Evolutionary conservation across 1,140 invertebrate genomes (phyloP), one percentile per base, ranked within the genome.

Genomic region (Phthorimaea operculella): DNA sequence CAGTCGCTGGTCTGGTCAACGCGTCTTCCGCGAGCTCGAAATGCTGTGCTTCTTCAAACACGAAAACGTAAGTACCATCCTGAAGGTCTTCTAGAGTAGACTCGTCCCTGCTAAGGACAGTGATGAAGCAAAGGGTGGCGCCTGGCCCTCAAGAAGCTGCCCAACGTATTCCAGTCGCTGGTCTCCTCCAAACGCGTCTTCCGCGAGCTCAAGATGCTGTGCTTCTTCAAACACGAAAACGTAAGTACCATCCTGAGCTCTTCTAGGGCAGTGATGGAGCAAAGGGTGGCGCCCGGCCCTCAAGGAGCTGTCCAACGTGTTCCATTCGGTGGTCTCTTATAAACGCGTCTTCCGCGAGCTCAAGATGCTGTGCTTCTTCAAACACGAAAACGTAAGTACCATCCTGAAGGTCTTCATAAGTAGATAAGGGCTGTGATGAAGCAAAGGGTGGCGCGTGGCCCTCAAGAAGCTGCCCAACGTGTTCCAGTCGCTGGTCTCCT

Each of bases 31-130:
- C 64, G 98, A 99, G 88, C 90, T 99, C 64, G 96, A 97, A 87
- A 99, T 99, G 98, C 90, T 99, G 39, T 98, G 96, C 86, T 98
- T 98, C 87, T 99, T 99, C 89, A 97, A 98, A 90, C 98, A 99
- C 86, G 98, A 99, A 87, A 99, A 99, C 87, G 98, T 98, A 88
- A 94, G 93, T 34, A 34, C 33, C 33, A n/a, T n/a, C n/a, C n/a
- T n/a, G n/a, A n/a, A n/a, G n/a, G n/a, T n/a, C n/a, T n/a, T n/a
- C n/a, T n/a, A n/a, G n/a, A n/a, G n/a, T n/a, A n/a, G n/a, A n/a
- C n/a, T n/a, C n/a, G n/a, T n/a, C n/a, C n/a, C n/a, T n/a, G n/a
- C n/a, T n/a, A n/a, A 99, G n/a, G 97, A 96, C 98, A 62, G 98
- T 99, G 66, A 99, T 97, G 72, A 98, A 99, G 98, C 67, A 96